Evolutionary conservation across 2,113 vertebrate species (phyloP).

Genomic region (Leuciscus idus): DNA sequence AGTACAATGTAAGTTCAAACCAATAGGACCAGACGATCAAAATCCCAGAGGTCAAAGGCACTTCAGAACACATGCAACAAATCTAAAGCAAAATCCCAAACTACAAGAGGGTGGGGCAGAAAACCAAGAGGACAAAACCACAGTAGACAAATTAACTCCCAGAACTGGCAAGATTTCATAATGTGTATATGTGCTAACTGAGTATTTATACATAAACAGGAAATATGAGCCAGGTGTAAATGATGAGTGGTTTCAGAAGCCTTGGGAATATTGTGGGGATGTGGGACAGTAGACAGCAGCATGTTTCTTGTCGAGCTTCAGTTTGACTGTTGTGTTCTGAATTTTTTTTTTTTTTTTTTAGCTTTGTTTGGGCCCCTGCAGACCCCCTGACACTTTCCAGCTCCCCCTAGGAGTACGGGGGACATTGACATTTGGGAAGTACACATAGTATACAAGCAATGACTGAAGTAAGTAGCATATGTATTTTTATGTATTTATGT

Average conservation of each 20-base stretch:
- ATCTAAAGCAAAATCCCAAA: not conserved
- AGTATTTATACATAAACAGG: not conserved
- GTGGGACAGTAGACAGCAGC: not conserved
- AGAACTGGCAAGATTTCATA: not conserved
- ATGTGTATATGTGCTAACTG: not conserved
- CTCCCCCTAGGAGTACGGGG: constrained; percentile 56
- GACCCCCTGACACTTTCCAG: constrained; percentile 47
- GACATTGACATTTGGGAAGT: constrained; percentile 60
- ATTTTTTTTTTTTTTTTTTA: constrained; percentile 51
- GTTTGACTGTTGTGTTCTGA: constrained; percentile 11
- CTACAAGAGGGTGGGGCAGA: not conserved
- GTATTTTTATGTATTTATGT: not conserved
- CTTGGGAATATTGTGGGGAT: not conserved
- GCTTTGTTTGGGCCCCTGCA: constrained; percentile 9
- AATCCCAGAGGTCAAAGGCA: not conserved
- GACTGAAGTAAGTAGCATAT: constrained; percentile 72
- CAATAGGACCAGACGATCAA: not conserved
- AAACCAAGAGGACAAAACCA: not conserved
- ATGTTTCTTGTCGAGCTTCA: not conserved
- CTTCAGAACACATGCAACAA: not conserved
- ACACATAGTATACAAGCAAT: constrained; percentile 66
- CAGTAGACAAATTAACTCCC: not conserved
- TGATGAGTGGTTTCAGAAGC: constrained; percentile 1
- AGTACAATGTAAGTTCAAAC: not conserved
- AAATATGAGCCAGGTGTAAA: not conserved